Evolutionary conservation across 2,113 vertebrate genomes (phyloP), one percentile per base, ranked within the genome.

Genomic region (Halichoeres trimaculatus): DNA sequence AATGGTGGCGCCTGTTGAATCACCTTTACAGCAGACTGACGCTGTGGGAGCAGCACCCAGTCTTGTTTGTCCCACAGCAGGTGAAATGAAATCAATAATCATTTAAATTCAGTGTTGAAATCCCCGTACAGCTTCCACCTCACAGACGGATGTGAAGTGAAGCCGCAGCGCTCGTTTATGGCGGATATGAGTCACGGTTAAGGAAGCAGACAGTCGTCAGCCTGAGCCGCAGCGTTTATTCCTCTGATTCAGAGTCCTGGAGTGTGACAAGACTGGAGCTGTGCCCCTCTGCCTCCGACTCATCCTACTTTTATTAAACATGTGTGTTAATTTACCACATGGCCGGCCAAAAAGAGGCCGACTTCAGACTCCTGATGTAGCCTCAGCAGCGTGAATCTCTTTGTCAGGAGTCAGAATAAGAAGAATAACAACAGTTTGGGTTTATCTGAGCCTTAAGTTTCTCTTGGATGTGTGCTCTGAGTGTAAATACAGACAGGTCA

Each of bases 1-100:
- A 63, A 76, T 34, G 71, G 41, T 72, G 20, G 65, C 12, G 47
- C 24, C 58, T 70, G 56, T 65, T 69, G 55, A 80, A 77, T n/a
- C 52, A 12, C 20, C 23, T 59, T 5, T 11, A 34, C 1, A 50
- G 7, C 58, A 62, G 19, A 16, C 56, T 56, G 30, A 62, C 35
- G 19, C 52, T 52, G 19, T 0, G 55, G 48, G 19, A 19, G 34
- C 30, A 20, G 3, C 16, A 11, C 9, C 20, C 36, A 23, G 60
- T 23, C 63, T 23, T 45, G 1, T 58, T 76, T 74, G 50, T 65
- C 23, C 26, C 34, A 16, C 4, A 34, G 24, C 22, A 55, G 57
- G 11, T 64, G 1, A 30, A 55, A 53, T 35, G 8, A 57, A 50
- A 64, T 55, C 13, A n/a, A 16, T 57, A 26, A 41, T 41, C 45